Base-by-base conservation (phyloP, 2,113 vertebrate genomes). In the Epinephelus cyanopodus region DNA sequence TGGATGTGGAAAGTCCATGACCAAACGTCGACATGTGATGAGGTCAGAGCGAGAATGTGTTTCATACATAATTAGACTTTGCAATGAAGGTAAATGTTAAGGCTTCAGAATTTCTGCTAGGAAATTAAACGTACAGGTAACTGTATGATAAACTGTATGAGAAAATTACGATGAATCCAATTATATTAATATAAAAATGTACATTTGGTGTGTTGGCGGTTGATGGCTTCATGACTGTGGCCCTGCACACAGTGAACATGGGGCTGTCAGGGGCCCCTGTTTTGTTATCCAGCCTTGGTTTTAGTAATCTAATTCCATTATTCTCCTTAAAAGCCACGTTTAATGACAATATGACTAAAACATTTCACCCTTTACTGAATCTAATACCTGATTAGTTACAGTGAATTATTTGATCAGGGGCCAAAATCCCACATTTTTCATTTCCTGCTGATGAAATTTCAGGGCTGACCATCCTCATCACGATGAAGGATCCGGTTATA, bases 401-500 rank as follows among this genome's bases (percentile, higher is more conserved):
- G 50, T 47, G 11, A 27, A 21, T 47, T 29, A 61, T 45, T 68
- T 29, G 5, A 19, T 17, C 42, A 23, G 19, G 45, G 19, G 61
- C 15, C 68, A 37, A 23, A 33, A 15, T 8, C 23, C 66, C 29
- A 33, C 66, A 33, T 61, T 33, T 5, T 66, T 39, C 3, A 27
- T 50, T 33, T 57, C 56, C 65, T 48, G 78, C 17, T 74, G 58
- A 75, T 75, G 72, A 65, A 39, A 75, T 57, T 19, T 69, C 62
- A 70, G 52, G 42, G 42, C 27, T 77, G 79, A 45, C 37, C 69
- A 37, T 81, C 82, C 61, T 77, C 79, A 85, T 86, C 87, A 66
- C 71, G 83, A 69, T 65, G 82, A 79, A 83, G 74, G 87, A 84
- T 87, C 81, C 79, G 56, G 63, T 79, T 42, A 61, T 79, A 90